A percentile compares a stretch with the other conserved stretches of the same genome.
phyloP scores from a whole-genome alignment of 2,888 invertebrate genomes.

The Tethea ocularis region DNA sequence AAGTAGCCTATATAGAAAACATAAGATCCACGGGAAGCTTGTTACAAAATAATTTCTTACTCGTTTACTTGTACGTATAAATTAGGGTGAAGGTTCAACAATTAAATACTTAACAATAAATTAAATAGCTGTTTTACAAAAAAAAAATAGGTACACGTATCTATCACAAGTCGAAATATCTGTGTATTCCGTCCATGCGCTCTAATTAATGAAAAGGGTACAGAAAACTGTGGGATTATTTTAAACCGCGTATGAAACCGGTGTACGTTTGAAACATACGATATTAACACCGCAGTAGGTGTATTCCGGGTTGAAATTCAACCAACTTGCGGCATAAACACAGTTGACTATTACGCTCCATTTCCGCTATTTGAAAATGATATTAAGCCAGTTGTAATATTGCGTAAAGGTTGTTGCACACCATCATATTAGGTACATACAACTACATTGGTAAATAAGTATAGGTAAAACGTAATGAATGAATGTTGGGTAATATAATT shows the following conservation, averaged over 20 bases:
- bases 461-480: no score
- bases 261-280: background rate
- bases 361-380: slow-evolving; percentile 9
- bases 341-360: slow-evolving; percentile 9
- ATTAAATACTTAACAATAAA: no score
- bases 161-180: background rate
- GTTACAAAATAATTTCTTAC: no score
- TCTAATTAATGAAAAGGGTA: background rate
- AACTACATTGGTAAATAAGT: no score
- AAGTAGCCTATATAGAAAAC: no score
- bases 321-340: slow-evolving; percentile 8
- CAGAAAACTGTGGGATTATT: background rate
- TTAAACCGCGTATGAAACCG: background rate
- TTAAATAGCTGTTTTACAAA: no score
- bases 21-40: no score
- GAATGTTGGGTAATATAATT: no score
- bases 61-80: no score
- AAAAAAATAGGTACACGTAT: background rate
- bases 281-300: slow-evolving; percentile 1
- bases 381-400: slow-evolving; percentile 9
- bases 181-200: background rate
- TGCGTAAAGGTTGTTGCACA: background rate
- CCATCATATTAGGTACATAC: background rate
- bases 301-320: slow-evolving; percentile 8
- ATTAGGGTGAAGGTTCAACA: no score